Evolutionary conservation across 1,140 invertebrate genomes (phyloP).

Genomic region (Oedothorax gibbosus): DNA sequence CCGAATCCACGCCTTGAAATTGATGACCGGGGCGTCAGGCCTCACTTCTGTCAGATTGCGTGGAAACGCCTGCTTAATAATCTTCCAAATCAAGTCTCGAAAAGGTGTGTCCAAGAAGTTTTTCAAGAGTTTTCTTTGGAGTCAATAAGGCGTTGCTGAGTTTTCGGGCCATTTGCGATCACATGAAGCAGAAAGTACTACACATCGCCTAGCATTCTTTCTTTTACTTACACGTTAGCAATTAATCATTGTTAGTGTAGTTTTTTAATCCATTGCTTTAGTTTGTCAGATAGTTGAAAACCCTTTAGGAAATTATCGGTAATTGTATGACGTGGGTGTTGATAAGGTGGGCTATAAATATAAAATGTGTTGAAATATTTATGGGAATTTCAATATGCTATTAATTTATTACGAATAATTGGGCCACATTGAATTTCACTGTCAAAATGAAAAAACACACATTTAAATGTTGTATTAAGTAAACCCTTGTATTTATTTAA

Average conservation of each 20-base stretch:
- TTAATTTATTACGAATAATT: no score
- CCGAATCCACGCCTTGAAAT: neutral
- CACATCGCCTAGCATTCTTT: neutral
- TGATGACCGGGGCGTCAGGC: neutral
- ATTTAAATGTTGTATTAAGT: no score
- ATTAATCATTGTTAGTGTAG: neutral
- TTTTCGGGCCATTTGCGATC: constrained; percentile 21
- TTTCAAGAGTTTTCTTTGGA: neutral
- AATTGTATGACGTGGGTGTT: no score
- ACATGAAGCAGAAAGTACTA: neutral
- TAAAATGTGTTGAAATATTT: no score
- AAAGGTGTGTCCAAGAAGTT: constrained; percentile 12
- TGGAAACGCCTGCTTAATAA: constrained; percentile 30
- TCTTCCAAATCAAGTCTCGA: constrained; percentile 2
- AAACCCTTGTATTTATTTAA: no score
- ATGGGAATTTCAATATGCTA: no score
- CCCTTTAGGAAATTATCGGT: no score
- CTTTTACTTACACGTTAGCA: neutral
- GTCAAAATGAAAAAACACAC: no score
- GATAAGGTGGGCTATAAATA: no score
- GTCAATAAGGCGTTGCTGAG: constrained; percentile 27
- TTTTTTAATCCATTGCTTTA: no score
- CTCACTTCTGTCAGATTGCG: neutral
- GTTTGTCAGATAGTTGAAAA: no score
- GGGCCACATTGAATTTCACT: no score